These are phyloP conservation scores for Delia radicum DNA, from an alignment of 1,140 invertebrate genomes.

Conservation along the genomic window DNA sequence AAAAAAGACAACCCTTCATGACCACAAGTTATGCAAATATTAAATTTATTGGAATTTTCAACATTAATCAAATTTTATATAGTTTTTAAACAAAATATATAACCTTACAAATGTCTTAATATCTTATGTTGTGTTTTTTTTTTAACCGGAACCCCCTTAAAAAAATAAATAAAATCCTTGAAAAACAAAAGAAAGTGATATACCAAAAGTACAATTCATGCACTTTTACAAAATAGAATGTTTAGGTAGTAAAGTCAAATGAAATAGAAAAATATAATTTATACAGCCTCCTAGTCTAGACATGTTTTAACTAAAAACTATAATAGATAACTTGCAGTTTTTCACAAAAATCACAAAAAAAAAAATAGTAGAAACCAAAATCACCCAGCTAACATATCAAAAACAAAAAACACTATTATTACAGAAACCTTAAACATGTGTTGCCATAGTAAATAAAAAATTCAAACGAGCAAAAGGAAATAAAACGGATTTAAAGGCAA, in stretches of 20 bases:
- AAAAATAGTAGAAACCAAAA: too few relatives aligned
- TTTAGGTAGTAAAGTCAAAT: background rate
- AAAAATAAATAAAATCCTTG: background rate
- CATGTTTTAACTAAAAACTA: background rate
- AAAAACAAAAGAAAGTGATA: background rate
- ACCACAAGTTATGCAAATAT: background rate
- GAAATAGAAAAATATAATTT: background rate
- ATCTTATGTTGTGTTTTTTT: background rate
- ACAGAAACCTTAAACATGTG: background rate
- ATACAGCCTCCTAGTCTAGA: constrained; percentile 3
- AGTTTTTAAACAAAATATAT: background rate
- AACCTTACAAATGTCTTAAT: background rate
- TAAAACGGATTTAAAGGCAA: background rate
- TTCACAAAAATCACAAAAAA: background rate
- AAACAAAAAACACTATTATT: background rate
- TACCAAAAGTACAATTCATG: background rate
- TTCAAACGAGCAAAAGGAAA: background rate
- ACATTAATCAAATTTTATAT: background rate
- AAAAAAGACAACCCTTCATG: too few relatives aligned
- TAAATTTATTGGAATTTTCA: background rate
- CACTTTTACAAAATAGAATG: background rate
- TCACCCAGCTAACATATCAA: background rate
- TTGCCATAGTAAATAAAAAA: background rate
- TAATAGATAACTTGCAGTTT: background rate
- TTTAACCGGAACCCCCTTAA: background rate